phyloP scores from a whole-genome alignment of 1,140 invertebrate genomes.

The Trialeurodes vaporariorum region DNA sequence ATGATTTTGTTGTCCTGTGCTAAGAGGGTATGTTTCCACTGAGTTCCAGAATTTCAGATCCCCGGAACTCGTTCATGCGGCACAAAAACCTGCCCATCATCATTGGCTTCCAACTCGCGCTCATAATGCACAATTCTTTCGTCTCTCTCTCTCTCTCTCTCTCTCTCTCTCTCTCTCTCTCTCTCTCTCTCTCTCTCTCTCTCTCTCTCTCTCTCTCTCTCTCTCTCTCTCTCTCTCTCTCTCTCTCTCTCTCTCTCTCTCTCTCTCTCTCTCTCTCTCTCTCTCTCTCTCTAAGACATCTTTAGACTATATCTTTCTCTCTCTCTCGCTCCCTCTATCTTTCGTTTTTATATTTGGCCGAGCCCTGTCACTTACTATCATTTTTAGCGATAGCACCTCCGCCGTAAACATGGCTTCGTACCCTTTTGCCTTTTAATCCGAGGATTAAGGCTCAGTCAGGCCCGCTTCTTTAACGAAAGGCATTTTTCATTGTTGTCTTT shows the following conservation, averaged over 20 bases:
- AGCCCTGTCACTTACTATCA: too few relatives aligned
- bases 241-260: background rate
- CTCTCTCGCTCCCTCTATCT: background rate
- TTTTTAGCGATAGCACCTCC: too few relatives aligned
- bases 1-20: too few relatives aligned
- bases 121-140: background rate
- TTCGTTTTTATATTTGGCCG: background rate
- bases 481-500: background rate
- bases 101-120: background rate
- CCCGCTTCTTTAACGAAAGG: too few relatives aligned
- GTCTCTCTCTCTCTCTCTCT: too few relatives aligned
- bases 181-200: background rate
- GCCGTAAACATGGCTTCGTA: background rate
- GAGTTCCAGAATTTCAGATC: too few relatives aligned
- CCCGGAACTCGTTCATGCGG: background rate
- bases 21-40: too few relatives aligned
- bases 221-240: too few relatives aligned
- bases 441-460: background rate
- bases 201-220: too few relatives aligned
- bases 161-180: background rate
- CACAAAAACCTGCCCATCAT: background rate
- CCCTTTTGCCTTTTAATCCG: background rate
- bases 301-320: too few relatives aligned
- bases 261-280: too few relatives aligned
- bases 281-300: background rate